Conservation (phyloP, 2,888 invertebrate genomes). For the Lithophane leautieri region DNA sequence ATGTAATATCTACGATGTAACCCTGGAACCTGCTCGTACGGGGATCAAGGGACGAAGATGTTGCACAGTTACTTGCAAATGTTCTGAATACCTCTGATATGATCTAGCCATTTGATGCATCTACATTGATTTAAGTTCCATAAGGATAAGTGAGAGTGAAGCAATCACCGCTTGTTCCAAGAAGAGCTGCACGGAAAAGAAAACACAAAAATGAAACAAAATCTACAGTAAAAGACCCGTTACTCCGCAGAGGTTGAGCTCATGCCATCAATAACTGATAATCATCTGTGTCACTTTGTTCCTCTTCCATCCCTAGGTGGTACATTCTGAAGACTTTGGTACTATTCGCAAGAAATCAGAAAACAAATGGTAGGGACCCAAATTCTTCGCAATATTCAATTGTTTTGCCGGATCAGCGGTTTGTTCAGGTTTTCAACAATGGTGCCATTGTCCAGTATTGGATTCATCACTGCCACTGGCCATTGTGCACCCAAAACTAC, state of each 20-base stretch:
- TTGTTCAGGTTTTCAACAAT: conserved; percentile 62
- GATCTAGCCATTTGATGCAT: conserved; percentile 4
- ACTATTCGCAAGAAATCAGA: conserved; percentile 24
- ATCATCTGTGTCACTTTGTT: conserved; percentile 35
- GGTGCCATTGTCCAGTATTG: conserved; percentile 62
- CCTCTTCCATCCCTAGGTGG: conserved; percentile 10
- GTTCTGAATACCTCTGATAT: not conserved
- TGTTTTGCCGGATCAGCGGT: conserved; percentile 46
- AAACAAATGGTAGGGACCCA: conserved; percentile 31
- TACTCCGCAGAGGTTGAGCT: conserved; percentile 50
- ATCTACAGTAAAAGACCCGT: conserved; percentile 47
- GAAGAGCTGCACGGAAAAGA: conserved; percentile 25
- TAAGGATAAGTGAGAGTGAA: conserved; percentile 30
- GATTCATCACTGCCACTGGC: conserved; percentile 52
- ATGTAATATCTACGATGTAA: conserved; percentile 28
- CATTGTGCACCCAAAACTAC: conserved; percentile 61
- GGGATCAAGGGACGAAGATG: conserved; percentile 8
- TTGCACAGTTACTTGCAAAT: not conserved
- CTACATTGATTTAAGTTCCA: conserved; percentile 13
- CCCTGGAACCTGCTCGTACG: conserved; percentile 11
- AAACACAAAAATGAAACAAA: conserved; percentile 33
- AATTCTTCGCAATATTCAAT: conserved; percentile 47
- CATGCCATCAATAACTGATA: conserved; percentile 61
- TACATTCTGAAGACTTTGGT: conserved; percentile 13
- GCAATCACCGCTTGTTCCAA: conserved; percentile 36